A percentile compares a stretch with the other conserved stretches of the same genome.
Conservation (phyloP, 2,797 vertebrate genomes). For the Chrosomus eos region DNA sequence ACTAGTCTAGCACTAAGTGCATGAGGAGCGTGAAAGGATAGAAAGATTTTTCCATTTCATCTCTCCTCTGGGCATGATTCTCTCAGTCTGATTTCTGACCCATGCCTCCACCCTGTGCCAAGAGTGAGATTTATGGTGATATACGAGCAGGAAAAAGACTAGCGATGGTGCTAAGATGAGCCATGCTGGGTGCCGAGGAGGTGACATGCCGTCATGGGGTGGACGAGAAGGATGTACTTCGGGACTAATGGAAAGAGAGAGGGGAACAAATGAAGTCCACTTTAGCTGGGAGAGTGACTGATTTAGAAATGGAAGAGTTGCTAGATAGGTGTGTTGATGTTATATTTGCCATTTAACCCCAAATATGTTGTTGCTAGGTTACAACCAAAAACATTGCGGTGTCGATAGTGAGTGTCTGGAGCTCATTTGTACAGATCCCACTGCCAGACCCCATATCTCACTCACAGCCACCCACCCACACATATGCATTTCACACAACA, state of each 20-base stretch:
- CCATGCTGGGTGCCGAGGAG: slow-evolving; percentile 9
- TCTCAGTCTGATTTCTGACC: slow-evolving; percentile 43
- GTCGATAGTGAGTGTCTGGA: slow-evolving; percentile 42
- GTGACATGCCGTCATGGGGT: neutral
- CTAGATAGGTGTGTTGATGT: slow-evolving; percentile 51
- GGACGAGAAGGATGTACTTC: neutral
- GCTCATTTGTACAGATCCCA: slow-evolving; percentile 44
- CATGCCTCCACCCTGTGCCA: slow-evolving; percentile 25
- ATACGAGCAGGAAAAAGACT: slow-evolving; percentile 38
- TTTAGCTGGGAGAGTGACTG: slow-evolving; percentile 24
- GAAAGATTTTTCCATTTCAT: slow-evolving; percentile 50
- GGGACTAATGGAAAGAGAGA: slow-evolving; percentile 26
- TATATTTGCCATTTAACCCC: slow-evolving; percentile 55
- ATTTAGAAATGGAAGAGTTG: slow-evolving; percentile 44
- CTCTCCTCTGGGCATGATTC: slow-evolving; percentile 31
- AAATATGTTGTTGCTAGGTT: slow-evolving; percentile 61
- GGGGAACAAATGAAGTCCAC: slow-evolving; percentile 14
- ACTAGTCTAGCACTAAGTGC: slow-evolving; percentile 37
- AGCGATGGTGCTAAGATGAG: slow-evolving; percentile 16
- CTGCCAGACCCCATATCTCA: slow-evolving; percentile 35
- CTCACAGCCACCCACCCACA: slow-evolving; percentile 38
- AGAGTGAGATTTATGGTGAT: slow-evolving; percentile 48
- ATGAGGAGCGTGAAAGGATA: slow-evolving; percentile 34
- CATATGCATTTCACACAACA: slow-evolving; percentile 41
- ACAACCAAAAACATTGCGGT: slow-evolving; percentile 49